Evolutionary conservation across 2,113 vertebrate species (phyloP).

Genomic region (Parus major): DNA sequence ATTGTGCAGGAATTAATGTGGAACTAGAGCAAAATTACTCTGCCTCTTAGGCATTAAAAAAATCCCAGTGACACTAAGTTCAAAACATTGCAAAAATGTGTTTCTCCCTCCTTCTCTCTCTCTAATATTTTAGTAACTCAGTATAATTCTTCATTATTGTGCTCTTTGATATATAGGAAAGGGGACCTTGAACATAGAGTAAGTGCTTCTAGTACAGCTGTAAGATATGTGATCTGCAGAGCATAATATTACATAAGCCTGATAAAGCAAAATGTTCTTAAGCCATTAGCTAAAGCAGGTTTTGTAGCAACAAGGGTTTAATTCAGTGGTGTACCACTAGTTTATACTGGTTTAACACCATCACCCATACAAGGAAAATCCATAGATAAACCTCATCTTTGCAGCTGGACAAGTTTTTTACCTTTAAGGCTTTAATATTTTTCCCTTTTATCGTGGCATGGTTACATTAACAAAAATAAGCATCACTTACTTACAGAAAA

Average conservation of each 20-base stretch:
- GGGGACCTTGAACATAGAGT: neutral
- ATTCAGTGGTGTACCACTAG: neutral
- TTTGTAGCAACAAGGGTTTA: neutral
- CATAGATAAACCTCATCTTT: neutral
- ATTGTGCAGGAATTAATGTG: conserved; percentile 66
- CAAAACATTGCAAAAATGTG: conserved; percentile 52
- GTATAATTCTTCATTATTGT: conserved; percentile 41
- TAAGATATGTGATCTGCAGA: conserved; percentile 35
- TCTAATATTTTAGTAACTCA: conserved; percentile 35
- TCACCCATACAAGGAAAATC: neutral
- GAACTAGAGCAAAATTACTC: conserved; percentile 62
- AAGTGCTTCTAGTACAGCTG: neutral
- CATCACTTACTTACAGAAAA: neutral
- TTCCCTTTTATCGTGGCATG: fast-evolving
- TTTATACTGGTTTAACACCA: neutral
- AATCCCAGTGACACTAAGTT: conserved; percentile 47
- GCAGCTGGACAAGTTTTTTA: neutral
- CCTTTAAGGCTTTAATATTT: neutral
- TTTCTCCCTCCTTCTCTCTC: neutral
- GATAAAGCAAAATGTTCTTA: conserved; percentile 21
- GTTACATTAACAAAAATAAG: neutral
- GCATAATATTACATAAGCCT: conserved; percentile 2
- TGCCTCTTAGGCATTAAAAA: conserved; percentile 50
- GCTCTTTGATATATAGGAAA: conserved; percentile 13
- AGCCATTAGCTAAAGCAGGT: neutral